A percentile compares a stretch with the other conserved stretches of the same genome.
These are phyloP conservation scores for Notoglanidium macrostoma DNA, from an alignment of 2,797 vertebrate genomes.

Conservation along the genomic window DNA sequence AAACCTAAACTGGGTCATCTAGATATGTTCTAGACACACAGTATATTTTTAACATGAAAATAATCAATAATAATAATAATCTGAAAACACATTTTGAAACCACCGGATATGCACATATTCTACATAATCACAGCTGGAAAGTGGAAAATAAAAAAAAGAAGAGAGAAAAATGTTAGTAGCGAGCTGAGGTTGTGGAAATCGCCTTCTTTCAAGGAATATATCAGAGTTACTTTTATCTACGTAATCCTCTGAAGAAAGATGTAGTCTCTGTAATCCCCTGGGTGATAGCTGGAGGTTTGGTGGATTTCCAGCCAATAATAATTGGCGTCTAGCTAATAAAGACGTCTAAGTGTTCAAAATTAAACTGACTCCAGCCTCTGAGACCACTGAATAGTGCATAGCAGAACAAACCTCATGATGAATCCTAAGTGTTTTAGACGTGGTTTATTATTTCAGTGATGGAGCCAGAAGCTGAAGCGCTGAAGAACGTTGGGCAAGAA, in stretches of 20 bases:
- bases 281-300: neutral
- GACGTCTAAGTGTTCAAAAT: neutral
- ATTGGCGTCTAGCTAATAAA: neutral
- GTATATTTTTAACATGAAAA: too few relatives aligned
- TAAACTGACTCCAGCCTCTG: neutral
- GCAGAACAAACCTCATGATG: neutral
- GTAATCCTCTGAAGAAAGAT: neutral
- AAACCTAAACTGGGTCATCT: neutral
- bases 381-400: neutral
- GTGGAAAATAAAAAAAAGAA: neutral
- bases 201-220: neutral
- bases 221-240: neutral
- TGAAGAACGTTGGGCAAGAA: neutral
- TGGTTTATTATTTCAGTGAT: constrained; percentile 3
- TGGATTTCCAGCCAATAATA: neutral
- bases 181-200: neutral
- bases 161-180: neutral
- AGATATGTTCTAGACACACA: neutral
- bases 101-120: neutral
- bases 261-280: neutral
- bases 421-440: neutral
- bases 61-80: neutral
- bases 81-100: neutral
- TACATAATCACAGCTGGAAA: neutral
- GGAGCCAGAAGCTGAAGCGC: neutral